Percentiles rank a stretch among this genome's conserved stretches.
Conservation (phyloP, 2,113 vertebrate genomes). For the Mola mola region DNA sequence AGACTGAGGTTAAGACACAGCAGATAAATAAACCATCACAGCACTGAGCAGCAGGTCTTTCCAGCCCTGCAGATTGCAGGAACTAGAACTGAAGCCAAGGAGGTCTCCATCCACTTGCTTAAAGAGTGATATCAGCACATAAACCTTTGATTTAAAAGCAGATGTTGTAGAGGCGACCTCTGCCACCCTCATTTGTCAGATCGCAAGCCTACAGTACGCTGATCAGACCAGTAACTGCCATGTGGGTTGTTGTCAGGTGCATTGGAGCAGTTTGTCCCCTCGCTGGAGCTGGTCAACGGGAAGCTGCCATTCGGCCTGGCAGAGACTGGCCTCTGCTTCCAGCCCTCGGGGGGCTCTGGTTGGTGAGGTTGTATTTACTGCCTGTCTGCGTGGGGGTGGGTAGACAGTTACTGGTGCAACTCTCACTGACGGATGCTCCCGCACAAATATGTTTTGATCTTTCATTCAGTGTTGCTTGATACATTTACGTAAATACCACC, state of each 20-base stretch:
- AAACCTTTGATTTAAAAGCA: neutral
- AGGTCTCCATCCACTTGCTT: too few species aligned
- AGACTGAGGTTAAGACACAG: too few species aligned
- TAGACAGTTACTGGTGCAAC: too few species aligned
- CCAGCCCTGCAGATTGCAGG: neutral
- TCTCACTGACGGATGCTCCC: too few species aligned
- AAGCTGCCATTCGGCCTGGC: constrained; percentile 92
- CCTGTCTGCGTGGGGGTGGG: too few species aligned
- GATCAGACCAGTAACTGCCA: neutral
- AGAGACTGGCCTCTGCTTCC: constrained; percentile 89
- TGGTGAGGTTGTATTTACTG: constrained; percentile 71
- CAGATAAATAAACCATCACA: too few species aligned
- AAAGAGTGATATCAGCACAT: neutral
- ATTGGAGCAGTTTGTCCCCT: constrained; percentile 84
- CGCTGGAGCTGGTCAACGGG: constrained; percentile 87
- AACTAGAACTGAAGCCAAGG: too few species aligned
- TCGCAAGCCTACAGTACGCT: too few species aligned
- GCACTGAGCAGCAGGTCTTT: neutral
- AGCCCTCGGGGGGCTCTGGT: constrained; percentile 65
- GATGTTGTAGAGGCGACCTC: neutral
- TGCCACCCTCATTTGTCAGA: too few species aligned
- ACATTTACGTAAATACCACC: neutral
- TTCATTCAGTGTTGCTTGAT: neutral
- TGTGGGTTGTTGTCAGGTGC: constrained; percentile 80
- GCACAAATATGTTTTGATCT: neutral